Evolutionary conservation across 2,797 vertebrate genomes (phyloP), one percentile per base, ranked within the genome.

Genomic region (Sphenopsis melanotis): DNA sequence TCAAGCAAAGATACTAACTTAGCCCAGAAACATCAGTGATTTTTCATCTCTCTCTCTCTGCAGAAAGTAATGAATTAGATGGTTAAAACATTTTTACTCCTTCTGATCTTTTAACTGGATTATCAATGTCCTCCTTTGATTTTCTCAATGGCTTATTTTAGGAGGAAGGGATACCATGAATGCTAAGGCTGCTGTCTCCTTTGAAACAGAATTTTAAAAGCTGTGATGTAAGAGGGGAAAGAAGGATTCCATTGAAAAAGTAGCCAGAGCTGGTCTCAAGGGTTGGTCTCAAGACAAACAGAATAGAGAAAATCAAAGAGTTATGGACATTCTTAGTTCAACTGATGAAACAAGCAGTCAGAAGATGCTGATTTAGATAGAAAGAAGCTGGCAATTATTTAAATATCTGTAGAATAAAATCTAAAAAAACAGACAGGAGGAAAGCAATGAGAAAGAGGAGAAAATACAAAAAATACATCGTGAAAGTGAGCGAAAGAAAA

Each of bases 21-120:
- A 76, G 44, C 23, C 22, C 56, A 77, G 52, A 87, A 94, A 91
- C 15, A 66, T 64, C 41, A 57, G 24, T 44, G 39, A 56, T 41
- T 74, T 82, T 69, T 87, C 44, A 29, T 65, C 4, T 74, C 7
- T 75, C 37, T 39, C 50, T 56, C 71, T 76, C 44, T 59, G 29
- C 15, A 87, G 53, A 84, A 90, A 80, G 56, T 18, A 75, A 49
- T 78, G 50, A 80, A 75, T 49, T 74, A 84, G 41, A 74, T 37
- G 13, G 56, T 80, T 89, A 89, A 44, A 90, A 60, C 47, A 61
- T 30, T 74, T 93, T 88, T 96, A 41, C 44, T 92, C 50, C 55
- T 76, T 89, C 75, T 94, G 75, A 92, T 94, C 92, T 95, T 89
- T 94, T 91, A 95, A 94, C 64, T 85, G 81, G 78, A 94, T 95